Conservation (phyloP, 2,888 invertebrate genomes). For the Euplexia lucipara region DNA sequence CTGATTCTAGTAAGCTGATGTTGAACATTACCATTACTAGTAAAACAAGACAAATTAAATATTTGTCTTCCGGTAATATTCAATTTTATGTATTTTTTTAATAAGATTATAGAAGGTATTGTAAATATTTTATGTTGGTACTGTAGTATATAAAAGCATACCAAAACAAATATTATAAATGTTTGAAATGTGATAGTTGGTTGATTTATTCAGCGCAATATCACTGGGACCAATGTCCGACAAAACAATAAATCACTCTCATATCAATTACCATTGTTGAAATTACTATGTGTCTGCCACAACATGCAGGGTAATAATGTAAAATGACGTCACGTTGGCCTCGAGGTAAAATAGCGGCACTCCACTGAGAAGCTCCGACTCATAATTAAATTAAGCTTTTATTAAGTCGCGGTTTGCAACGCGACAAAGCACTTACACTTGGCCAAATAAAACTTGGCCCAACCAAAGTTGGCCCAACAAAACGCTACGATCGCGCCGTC, state of each 20-base stretch:
- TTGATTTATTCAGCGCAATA: neutral
- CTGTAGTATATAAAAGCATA: neutral
- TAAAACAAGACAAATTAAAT: neutral
- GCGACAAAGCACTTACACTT: conserved; percentile 33
- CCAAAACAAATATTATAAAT: neutral
- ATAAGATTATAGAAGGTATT: no score
- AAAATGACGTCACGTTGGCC: neutral
- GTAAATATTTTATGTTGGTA: neutral
- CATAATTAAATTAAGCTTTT: conserved; percentile 54
- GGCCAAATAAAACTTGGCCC: conserved; percentile 24
- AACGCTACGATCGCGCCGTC: conserved; percentile 18
- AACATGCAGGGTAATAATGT: neutral
- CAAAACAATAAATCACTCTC: no score
- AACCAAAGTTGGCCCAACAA: conserved; percentile 7
- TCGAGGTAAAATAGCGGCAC: neutral
- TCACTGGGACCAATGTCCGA: no score
- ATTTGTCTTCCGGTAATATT: neutral
- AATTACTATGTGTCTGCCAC: neutral
- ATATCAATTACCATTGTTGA: no score
- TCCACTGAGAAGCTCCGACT: conserved; percentile 15
- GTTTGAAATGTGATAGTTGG: neutral
- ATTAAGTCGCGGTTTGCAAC: conserved; percentile 39
- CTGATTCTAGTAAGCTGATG: conserved; percentile 2
- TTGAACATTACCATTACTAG: neutral
- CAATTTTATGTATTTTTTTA: no score